Percentiles rank a stretch among this genome's conserved stretches.
Conservation (phyloP, 1,140 invertebrate species). For the Drosophila ohnishii region DNA sequence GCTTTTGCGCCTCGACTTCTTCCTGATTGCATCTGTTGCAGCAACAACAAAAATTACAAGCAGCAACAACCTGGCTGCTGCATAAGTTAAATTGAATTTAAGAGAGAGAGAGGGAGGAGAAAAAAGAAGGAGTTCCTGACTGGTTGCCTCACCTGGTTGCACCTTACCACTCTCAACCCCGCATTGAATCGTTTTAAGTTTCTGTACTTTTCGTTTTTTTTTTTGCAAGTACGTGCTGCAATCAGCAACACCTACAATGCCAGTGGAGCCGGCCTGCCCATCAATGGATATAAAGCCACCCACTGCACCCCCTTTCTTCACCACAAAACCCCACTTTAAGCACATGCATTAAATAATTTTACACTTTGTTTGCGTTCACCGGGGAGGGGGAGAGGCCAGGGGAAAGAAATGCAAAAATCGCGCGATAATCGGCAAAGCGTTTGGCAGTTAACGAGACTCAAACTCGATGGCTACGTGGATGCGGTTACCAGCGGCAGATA, state of each 20-base stretch:
- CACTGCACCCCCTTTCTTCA: conserved; percentile 21
- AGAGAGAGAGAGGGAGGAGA: conserved; percentile 21
- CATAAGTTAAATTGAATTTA: conserved; percentile 77
- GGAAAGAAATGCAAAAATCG: conserved; percentile 67
- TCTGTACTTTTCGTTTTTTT: conserved; percentile 1
- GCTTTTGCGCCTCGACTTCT: conserved; percentile 68
- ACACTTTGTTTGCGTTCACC: conserved; percentile 72
- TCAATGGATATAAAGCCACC: conserved; percentile 67
- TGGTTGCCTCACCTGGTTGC: conserved; percentile 54
- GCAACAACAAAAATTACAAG: conserved; percentile 69
- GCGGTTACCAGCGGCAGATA: conserved; percentile 25
- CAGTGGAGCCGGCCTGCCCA: conserved; percentile 37
- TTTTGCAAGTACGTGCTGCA: conserved; percentile 73
- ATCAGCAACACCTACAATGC: conserved; percentile 78
- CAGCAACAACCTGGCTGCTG: conserved; percentile 48
- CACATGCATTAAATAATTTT: conserved; percentile 81
- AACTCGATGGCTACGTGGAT: conserved; percentile 54
- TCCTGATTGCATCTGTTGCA: conserved; percentile 79
- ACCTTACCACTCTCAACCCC: conserved; percentile 10
- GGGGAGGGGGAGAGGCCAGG: neutral
- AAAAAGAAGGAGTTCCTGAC: conserved; percentile 36
- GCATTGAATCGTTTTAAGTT: conserved; percentile 20
- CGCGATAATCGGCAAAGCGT: conserved; percentile 74
- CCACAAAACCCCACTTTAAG: conserved; percentile 15
- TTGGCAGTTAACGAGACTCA: conserved; percentile 72